Conservation (phyloP, 1,140 invertebrate genomes). For the Hycleus phaleratus region DNA sequence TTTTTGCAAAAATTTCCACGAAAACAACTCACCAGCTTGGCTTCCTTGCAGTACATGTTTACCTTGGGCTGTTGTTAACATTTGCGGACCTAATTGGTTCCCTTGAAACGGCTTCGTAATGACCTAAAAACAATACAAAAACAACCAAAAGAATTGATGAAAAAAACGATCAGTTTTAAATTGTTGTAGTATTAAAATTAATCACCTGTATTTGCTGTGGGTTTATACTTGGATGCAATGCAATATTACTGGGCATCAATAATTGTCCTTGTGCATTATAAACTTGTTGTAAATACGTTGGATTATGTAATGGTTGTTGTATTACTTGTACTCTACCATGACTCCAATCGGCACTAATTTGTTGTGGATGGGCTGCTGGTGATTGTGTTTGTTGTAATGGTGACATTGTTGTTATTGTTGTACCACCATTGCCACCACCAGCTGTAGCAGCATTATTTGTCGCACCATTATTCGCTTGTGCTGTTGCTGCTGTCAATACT, state of each 20-base stretch:
- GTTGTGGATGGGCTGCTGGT: constrained; percentile 31
- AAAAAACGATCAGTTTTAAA: not conserved
- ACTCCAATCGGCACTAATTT: constrained; percentile 37
- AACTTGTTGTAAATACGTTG: constrained; percentile 69
- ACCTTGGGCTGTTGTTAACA: constrained; percentile 64
- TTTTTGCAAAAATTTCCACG: not conserved
- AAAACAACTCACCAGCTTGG: constrained; percentile 44
- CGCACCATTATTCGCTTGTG: constrained; percentile 19
- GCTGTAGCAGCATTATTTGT: no score
- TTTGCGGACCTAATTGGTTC: constrained; percentile 66
- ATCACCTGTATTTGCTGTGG: constrained; percentile 69
- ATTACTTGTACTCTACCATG: constrained; percentile 58
- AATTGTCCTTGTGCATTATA: constrained; percentile 70
- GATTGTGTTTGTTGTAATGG: constrained; percentile 42
- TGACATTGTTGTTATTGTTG: constrained; percentile 42
- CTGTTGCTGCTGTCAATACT: constrained; percentile 33
- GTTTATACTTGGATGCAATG: constrained; percentile 66
- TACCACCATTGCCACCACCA: not conserved
- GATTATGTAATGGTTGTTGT: constrained; percentile 71
- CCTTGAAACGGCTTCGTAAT: constrained; percentile 77
- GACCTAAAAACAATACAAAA: constrained; percentile 45
- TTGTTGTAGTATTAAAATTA: no score
- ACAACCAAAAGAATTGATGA: not conserved
- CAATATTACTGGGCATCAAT: constrained; percentile 70
- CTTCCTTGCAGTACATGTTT: constrained; percentile 57